Conservation (phyloP, 2,113 vertebrate genomes). For the Pelecanoides urinatrix region DNA sequence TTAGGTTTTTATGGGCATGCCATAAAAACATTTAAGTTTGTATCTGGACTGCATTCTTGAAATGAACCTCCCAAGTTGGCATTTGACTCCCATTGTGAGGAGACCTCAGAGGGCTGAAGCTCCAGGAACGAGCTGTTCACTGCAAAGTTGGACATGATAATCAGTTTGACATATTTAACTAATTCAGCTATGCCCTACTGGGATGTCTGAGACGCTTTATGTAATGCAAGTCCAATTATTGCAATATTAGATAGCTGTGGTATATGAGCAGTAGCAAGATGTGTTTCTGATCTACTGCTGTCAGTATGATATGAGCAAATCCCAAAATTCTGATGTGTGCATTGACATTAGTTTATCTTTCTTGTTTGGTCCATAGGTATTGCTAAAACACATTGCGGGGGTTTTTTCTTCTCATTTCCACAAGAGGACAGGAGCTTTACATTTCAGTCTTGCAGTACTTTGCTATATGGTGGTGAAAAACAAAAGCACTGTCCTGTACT, state of each 20-base stretch:
- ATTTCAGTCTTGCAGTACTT: background rate
- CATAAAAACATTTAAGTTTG: background rate
- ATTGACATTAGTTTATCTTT: background rate
- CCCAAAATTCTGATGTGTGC: background rate
- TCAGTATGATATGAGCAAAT: background rate
- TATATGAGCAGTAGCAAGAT: background rate
- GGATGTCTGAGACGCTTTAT: background rate
- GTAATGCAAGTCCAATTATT: background rate
- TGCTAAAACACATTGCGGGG: accelerated
- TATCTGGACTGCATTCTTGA: background rate
- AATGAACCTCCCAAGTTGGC: background rate
- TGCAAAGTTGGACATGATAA: background rate
- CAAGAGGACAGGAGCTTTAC: background rate
- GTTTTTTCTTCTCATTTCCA: background rate
- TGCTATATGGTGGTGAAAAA: background rate
- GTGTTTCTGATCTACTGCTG: background rate
- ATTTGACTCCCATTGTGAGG: background rate
- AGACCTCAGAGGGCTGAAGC: background rate
- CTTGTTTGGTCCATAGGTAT: background rate
- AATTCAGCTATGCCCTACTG: background rate
- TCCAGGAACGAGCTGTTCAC: background rate
- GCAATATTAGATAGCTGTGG: background rate
- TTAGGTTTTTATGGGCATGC: background rate
- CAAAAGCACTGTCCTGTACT: background rate
- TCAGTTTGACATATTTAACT: background rate